Evolutionary conservation across 2,797 vertebrate genomes (phyloP).

Genomic region (Esox lucius): DNA sequence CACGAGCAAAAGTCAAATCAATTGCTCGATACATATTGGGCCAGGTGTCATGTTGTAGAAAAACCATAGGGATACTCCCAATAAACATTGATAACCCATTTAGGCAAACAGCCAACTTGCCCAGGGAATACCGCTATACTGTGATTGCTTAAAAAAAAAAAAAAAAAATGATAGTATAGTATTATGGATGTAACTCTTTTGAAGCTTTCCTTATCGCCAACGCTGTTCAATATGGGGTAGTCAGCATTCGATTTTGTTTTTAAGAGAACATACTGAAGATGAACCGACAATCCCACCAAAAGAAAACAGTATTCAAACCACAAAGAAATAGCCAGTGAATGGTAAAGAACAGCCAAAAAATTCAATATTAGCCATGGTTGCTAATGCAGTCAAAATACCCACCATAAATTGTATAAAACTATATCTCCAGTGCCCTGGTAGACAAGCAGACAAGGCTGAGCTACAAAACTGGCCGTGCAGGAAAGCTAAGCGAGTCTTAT

Average conservation of each 20-base stretch:
- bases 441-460: constrained; percentile 64
- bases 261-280: constrained; percentile 64
- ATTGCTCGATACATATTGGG: constrained; percentile 70
- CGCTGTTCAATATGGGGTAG: constrained; percentile 69
- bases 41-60: constrained; percentile 46
- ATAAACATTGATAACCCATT: constrained; percentile 30
- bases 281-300: constrained; percentile 61
- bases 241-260: constrained; percentile 73
- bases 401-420: constrained; percentile 76
- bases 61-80: constrained; percentile 34
- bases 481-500: constrained; percentile 71
- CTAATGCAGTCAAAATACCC: constrained; percentile 79
- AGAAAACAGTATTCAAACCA: constrained; percentile 69
- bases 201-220: constrained; percentile 47
- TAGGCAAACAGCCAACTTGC: constrained; percentile 61
- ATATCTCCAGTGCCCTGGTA: constrained; percentile 72
- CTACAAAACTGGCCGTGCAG: constrained; percentile 77
- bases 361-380: constrained; percentile 72
- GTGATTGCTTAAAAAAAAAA: constrained; percentile 71
- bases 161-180: constrained; percentile 48
- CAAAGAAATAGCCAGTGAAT: constrained; percentile 73
- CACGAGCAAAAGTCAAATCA: constrained; percentile 63
- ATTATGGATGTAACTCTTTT: constrained; percentile 43
- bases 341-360: constrained; percentile 75
- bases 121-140: constrained; percentile 64